phyloP scores from a whole-genome alignment of 2,888 invertebrate species.

The Pseudoips prasinana region DNA sequence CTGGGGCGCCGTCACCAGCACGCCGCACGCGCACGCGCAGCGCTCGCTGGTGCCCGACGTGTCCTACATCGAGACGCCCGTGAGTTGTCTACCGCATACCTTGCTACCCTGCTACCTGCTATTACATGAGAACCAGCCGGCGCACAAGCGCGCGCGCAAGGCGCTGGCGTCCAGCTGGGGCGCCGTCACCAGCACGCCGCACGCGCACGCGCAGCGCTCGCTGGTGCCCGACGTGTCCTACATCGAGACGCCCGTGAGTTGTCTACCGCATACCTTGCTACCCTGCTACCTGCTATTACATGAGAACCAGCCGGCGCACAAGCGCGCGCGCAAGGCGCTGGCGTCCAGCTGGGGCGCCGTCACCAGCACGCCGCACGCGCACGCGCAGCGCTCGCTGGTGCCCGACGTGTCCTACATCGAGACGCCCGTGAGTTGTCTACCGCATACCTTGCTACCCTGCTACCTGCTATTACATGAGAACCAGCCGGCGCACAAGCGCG shows the following conservation, averaged over 20 bases:
- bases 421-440: conserved; percentile 87
- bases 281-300: neutral
- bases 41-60: conserved; percentile 79
- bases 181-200: conserved; percentile 74
- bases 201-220: conserved; percentile 27
- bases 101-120: neutral
- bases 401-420: conserved; percentile 88
- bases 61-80: conserved; percentile 90
- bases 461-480: neutral
- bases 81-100: too few species aligned
- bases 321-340: conserved; percentile 91
- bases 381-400: conserved; percentile 38
- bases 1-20: conserved; percentile 83
- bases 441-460: neutral
- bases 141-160: conserved; percentile 88
- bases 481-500: neutral
- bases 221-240: conserved; percentile 85
- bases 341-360: conserved; percentile 86
- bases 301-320: conserved; percentile 85
- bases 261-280: too few species aligned
- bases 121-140: conserved; percentile 83
- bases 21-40: conserved; percentile 49
- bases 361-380: conserved; percentile 67
- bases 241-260: conserved; percentile 89
- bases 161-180: conserved; percentile 89